phyloP scores from a whole-genome alignment of 2,113 vertebrate species.

The Ancistrus triradiatus region DNA sequence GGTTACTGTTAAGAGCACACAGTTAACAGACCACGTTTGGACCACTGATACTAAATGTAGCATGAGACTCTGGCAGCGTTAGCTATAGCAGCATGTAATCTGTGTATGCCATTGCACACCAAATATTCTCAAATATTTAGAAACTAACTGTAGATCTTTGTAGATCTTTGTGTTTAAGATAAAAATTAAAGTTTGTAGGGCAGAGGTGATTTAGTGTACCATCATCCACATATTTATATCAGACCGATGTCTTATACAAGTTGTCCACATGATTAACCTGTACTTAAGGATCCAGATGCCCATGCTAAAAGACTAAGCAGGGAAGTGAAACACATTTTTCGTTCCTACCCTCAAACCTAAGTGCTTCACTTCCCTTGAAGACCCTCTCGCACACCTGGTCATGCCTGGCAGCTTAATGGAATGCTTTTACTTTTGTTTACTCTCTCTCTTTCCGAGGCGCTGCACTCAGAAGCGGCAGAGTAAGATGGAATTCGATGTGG shows the following conservation, averaged over 20 bases:
- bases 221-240: neutral
- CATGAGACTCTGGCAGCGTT: no score
- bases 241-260: neutral
- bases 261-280: neutral
- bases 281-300: neutral
- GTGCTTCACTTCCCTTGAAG: neutral
- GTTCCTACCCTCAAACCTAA: neutral
- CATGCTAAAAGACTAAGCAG: neutral
- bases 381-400: conserved; percentile 19
- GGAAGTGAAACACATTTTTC: neutral
- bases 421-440: conserved; percentile 28
- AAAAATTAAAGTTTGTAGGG: no score
- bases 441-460: neutral
- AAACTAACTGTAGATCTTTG: no score
- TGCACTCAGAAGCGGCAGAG: neutral
- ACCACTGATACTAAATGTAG: no score
- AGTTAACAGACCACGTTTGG: no score
- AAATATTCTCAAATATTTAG: no score
- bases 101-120: no score
- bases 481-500: conserved; percentile 3
- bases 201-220: no score
- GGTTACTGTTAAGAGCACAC: no score
- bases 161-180: no score
- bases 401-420: conserved; percentile 14
- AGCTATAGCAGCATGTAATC: no score